These are phyloP conservation scores for Magallana ariakensis DNA, from an alignment of 1,140 invertebrate species.

Conservation along the genomic window DNA sequence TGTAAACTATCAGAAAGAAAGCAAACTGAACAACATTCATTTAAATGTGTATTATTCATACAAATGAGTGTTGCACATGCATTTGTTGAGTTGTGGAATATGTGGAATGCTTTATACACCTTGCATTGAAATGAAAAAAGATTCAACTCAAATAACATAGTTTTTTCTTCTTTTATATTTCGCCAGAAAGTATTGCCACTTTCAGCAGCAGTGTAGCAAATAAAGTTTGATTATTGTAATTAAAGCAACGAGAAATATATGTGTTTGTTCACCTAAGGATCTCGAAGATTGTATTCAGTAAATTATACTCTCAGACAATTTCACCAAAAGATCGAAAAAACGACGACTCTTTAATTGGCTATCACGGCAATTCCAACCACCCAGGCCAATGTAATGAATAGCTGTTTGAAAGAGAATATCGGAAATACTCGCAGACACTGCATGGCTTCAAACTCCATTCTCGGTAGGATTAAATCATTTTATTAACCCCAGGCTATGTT, in stretches of 20 bases:
- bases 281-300: conserved; percentile 8
- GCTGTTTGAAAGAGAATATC: conserved; percentile 19
- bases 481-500: conserved; percentile 4
- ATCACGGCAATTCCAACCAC: not conserved
- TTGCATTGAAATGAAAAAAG: too few species aligned
- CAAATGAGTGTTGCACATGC: too few species aligned
- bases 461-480: conserved; percentile 32
- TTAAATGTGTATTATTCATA: too few species aligned
- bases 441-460: conserved; percentile 10
- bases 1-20: not conserved
- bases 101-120: too few species aligned
- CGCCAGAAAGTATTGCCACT: not conserved
- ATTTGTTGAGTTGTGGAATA: too few species aligned
- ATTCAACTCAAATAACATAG: too few species aligned
- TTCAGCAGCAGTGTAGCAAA: not conserved
- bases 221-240: conserved; percentile 1
- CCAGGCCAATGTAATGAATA: conserved; percentile 8
- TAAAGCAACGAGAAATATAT: not conserved
- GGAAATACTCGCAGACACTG: conserved; percentile 24
- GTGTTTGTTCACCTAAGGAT: conserved; percentile 22
- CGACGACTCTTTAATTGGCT: conserved; percentile 10
- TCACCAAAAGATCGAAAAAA: conserved; percentile 13
- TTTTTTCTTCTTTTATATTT: too few species aligned
- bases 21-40: too few species aligned
- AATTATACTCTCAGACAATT: conserved; percentile 18